Evolutionary conservation across 2,797 vertebrate species (phyloP).

Genomic region (Ptychobarbus kaznakovi): DNA sequence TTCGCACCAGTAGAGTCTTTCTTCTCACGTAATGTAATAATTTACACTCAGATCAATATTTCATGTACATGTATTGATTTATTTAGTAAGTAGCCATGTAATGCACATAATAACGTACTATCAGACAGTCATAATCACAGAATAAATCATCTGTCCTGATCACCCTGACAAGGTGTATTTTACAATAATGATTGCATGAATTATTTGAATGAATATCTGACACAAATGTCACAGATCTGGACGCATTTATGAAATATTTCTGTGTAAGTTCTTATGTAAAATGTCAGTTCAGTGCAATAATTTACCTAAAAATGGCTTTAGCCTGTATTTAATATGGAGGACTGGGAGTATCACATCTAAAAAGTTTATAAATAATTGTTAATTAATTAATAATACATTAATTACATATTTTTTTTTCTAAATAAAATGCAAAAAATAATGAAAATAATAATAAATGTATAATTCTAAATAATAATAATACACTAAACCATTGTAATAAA

Average conservation of each 20-base stretch:
- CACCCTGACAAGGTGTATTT: neutral
- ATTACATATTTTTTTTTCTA: neutral
- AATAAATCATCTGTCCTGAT: neutral
- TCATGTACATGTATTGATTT: neutral
- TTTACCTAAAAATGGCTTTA: neutral
- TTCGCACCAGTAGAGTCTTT: neutral
- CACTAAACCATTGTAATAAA: neutral
- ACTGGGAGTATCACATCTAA: neutral
- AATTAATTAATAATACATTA: neutral
- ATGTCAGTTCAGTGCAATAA: neutral
- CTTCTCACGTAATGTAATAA: neutral
- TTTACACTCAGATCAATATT: neutral
- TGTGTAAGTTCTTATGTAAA: neutral
- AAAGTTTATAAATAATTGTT: neutral
- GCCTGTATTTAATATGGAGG: neutral
- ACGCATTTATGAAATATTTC: neutral
- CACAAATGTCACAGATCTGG: neutral
- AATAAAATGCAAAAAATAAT: neutral
- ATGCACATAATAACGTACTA: neutral
- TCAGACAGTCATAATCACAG: neutral
- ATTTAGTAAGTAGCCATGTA: neutral
- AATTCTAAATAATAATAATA: neutral
- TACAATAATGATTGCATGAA: neutral
- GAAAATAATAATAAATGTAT: neutral
- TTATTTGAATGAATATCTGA: constrained; percentile 1